Base-by-base conservation (phyloP, 2,888 invertebrate species). In the Melolontha melolontha region DNA sequence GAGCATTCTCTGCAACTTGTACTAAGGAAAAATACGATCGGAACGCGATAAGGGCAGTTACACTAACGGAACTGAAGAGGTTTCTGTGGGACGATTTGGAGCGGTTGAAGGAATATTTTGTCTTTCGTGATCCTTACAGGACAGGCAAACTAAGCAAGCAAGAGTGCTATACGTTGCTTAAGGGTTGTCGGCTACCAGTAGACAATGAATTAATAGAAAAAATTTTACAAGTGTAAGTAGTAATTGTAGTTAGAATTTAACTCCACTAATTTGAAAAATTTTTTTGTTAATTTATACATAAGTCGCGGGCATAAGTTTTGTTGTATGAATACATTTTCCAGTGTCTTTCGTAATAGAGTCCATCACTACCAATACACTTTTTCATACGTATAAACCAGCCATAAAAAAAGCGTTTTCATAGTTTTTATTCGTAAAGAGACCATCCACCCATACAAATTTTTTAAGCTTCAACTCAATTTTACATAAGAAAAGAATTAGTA, bases 11-110 rank as follows among this genome's bases (percentile, higher is more conserved):
- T 0, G 89, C 90, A 0, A 88, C 88, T 72, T 85, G 86, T 72
- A 81, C 83, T 39, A 85, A 85, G 66, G 71, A 83, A 16, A 77
- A 84, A 79, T 78, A 81, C 81, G 77, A 83, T 80, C 29, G 85
- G 78, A 78, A 85, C 70, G 83, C 88, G 73, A 79, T 87, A 80
- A 91, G 93, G 70, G 88, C 91, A 0, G 83, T 92, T 41, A 88
- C 92, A 2, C 91, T 94, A 70, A 87, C 90, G 12, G 91, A 91
- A 69, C 78, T 95, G 42, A 89, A 89, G n/a, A 87, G 91, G 27
- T 87, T 87, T 2, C 79, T 93, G 2, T 94, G 93, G 92, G 89
- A 91, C 75, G 91, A 90, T 68, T 85, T 90, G 57, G 87, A 87
- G 17, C 85, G 90, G 16, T 75, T 91, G 0, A 83, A 84, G 65